These are phyloP conservation scores for Paradisaea rubra DNA, from an alignment of 2,113 vertebrate species.

Conservation along the genomic window DNA sequence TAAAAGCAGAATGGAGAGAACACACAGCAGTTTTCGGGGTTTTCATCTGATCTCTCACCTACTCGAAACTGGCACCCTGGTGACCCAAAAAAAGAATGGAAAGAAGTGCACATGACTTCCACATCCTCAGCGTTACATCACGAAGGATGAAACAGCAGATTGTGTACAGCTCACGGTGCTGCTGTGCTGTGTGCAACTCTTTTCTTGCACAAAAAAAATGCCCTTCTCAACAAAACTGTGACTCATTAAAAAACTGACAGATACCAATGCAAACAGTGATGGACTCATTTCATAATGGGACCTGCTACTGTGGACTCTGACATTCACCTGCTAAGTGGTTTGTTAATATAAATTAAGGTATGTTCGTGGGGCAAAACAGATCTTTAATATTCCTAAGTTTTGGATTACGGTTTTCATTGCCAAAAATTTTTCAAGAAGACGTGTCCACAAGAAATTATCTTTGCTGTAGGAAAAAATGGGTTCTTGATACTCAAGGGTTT, in stretches of 20 bases:
- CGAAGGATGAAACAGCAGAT: not conserved
- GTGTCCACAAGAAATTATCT: not conserved
- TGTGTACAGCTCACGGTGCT: not conserved
- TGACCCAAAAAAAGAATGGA: not conserved
- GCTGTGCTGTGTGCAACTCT: not conserved
- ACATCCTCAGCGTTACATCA: constrained; percentile 44
- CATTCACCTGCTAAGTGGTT: not conserved
- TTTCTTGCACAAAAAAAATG: constrained; percentile 17
- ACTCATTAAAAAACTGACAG: constrained; percentile 6
- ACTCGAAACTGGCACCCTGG: not conserved
- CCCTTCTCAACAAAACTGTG: constrained; percentile 27
- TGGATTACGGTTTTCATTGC: not conserved
- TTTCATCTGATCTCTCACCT: not conserved
- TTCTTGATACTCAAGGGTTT: not conserved
- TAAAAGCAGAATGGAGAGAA: not conserved
- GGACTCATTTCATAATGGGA: not conserved
- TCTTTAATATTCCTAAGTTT: not conserved
- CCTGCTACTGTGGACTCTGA: not conserved
- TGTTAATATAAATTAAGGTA: not conserved
- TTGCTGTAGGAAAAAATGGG: not conserved
- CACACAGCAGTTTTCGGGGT: not conserved
- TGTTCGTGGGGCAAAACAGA: not conserved
- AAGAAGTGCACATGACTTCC: constrained; percentile 42
- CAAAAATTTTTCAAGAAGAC: not conserved
- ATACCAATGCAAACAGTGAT: not conserved